Evolutionary conservation across 2,888 invertebrate species (phyloP).

Genomic region (Ypsolopha scabrella): DNA sequence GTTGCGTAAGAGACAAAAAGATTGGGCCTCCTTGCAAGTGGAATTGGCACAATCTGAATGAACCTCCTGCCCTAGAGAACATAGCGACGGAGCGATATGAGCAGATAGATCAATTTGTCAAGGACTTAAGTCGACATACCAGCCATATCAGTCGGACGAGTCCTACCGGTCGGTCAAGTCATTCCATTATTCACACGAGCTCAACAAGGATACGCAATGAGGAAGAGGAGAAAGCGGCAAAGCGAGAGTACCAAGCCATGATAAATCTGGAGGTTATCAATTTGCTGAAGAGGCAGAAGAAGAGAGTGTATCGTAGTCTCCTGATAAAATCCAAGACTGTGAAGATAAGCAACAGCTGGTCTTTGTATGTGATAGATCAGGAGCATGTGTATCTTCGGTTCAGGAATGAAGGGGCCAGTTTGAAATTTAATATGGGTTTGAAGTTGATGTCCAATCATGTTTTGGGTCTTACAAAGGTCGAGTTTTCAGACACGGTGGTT

Average conservation of each 20-base stretch:
- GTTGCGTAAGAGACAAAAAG: conserved; percentile 26
- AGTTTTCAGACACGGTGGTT: too few species aligned
- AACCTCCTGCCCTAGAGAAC: conserved; percentile 25
- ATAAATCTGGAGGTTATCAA: too few species aligned
- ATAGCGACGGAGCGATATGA: too few species aligned
- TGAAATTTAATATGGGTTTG: conserved; percentile 43
- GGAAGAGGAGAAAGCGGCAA: too few species aligned
- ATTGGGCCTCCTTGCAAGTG: conserved; percentile 28
- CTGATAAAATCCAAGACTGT: conserved; percentile 31
- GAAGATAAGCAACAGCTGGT: conserved; percentile 28
- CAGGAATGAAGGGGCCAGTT: conserved; percentile 18
- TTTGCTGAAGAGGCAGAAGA: too few species aligned
- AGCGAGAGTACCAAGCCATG: too few species aligned
- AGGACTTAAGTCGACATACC: too few species aligned
- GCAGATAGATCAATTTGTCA: too few species aligned
- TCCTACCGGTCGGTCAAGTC: too few species aligned
- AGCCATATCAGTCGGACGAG: too few species aligned
- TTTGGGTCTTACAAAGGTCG: conserved; percentile 18
- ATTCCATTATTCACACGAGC: too few species aligned
- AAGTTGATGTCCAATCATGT: conserved; percentile 42
- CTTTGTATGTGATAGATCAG: conserved; percentile 33
- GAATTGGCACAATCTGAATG: conserved; percentile 44
- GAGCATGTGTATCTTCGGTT: conserved; percentile 29
- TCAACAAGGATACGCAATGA: too few species aligned
- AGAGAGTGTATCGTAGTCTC: conserved; percentile 10